phyloP scores from a whole-genome alignment of 37 sponge, comb jelly and placozoan species.

The Lycopodina hypogea region DNA sequence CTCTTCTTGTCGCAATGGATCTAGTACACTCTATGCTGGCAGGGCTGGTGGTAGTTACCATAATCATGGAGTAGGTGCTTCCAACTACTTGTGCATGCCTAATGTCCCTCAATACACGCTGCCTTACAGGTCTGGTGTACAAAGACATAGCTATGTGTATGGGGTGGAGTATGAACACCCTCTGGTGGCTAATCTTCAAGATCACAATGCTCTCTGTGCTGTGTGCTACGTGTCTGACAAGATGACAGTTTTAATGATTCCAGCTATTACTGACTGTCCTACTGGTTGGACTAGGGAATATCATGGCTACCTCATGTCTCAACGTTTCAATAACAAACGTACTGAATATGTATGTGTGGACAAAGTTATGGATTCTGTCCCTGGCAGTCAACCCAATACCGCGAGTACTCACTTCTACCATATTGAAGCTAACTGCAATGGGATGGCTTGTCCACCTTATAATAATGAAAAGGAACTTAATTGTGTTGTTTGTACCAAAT shows the following conservation, averaged over 20 bases:
- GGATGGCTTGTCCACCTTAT: conserved; percentile 54
- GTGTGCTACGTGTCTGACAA: not conserved
- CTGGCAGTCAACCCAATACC: conserved; percentile 14
- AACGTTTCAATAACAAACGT: not conserved
- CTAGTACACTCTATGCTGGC: not conserved
- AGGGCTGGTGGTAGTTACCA: not conserved
- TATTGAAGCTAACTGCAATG: conserved; percentile 42
- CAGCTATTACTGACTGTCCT: not conserved
- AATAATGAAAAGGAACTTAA: conserved; percentile 29
- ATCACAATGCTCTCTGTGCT: not conserved
- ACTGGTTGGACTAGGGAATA: not conserved
- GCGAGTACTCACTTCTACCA: conserved; percentile 48
- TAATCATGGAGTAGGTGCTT: not conserved
- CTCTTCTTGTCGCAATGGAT: not conserved
- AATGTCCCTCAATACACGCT: not conserved
- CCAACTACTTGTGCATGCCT: not conserved
- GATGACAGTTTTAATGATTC: not conserved
- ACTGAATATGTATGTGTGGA: conserved; percentile 4
- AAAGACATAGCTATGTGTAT: too few species aligned
- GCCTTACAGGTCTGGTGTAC: too few species aligned
- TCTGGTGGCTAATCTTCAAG: not conserved
- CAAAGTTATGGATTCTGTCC: conserved; percentile 16
- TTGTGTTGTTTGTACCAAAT: conserved; percentile 68
- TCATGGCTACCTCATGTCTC: conserved; percentile 4
- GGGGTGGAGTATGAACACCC: not conserved